These are phyloP conservation scores for Lepisosteus oculatus DNA, from an alignment of 2,113 vertebrate genomes.

Conservation along the genomic window DNA sequence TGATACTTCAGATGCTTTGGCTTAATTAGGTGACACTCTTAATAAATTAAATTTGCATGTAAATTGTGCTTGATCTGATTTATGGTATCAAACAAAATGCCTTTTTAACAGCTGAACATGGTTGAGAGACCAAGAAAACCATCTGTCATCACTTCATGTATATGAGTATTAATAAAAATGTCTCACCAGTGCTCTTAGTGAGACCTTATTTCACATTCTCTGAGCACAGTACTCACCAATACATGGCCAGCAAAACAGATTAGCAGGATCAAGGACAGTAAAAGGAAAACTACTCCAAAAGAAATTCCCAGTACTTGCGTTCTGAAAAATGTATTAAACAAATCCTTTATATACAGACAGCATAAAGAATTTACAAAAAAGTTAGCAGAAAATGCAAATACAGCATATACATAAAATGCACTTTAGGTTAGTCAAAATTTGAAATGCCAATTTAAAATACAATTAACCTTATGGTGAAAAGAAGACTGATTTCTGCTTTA, in stretches of 20 bases:
- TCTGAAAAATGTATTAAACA: slow-evolving; percentile 59
- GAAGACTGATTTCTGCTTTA: too few species aligned
- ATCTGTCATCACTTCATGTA: too few species aligned
- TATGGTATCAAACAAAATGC: too few species aligned
- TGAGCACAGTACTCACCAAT: slow-evolving; percentile 73
- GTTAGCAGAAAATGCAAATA: background rate
- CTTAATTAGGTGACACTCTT: too few species aligned
- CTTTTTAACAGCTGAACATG: too few species aligned
- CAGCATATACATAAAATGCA: background rate
- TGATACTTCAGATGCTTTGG: too few species aligned
- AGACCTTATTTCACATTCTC: slow-evolving; percentile 17
- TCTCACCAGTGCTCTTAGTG: background rate
- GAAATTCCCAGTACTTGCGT: slow-evolving; percentile 85
- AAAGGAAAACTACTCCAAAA: slow-evolving; percentile 83
- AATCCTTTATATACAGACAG: background rate
- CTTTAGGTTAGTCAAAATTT: background rate
- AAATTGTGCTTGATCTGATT: too few species aligned
- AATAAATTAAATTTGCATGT: too few species aligned
- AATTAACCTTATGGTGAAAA: background rate
- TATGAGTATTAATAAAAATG: background rate
- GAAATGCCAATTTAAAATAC: background rate
- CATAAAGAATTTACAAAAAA: background rate
- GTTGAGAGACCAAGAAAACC: too few species aligned
- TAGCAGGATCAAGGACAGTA: slow-evolving; percentile 86
- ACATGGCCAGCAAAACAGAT: slow-evolving; percentile 92